These are phyloP conservation scores for Monoplex corrugatus DNA, from an alignment of 2,888 invertebrate genomes.

Conservation along the genomic window DNA sequence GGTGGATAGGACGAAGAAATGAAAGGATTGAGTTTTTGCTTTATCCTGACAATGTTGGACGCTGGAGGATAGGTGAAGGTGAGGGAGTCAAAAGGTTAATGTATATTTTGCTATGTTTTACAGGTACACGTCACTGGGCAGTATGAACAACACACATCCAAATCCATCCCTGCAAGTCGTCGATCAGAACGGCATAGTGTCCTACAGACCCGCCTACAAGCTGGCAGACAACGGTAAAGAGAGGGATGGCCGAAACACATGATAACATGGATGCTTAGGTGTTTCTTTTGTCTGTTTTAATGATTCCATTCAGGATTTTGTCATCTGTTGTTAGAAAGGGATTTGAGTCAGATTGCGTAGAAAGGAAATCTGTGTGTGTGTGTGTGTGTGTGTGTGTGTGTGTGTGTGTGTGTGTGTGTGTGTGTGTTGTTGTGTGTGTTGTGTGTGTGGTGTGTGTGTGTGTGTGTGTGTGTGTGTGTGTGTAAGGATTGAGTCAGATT, in stretches of 20 bases:
- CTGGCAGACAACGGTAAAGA: conserved; percentile 86
- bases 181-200: conserved; percentile 82
- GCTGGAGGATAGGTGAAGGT: no score
- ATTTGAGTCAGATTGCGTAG: background rate
- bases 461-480: no score
- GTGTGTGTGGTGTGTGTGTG: background rate
- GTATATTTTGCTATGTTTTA: no score
- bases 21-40: no score
- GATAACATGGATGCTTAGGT: background rate
- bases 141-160: conserved; percentile 89
- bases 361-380: no score
- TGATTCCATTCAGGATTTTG: conserved; percentile 32
- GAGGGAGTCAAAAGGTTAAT: no score
- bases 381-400: background rate
- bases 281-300: background rate
- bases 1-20: no score
- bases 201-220: conserved; percentile 89
- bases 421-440: background rate
- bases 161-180: conserved; percentile 88
- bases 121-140: conserved; percentile 94
- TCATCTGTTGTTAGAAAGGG: background rate
- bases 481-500: no score
- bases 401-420: background rate
- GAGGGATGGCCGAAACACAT: conserved; percentile 81
- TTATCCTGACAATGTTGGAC: no score